Evolutionary conservation across 2,888 invertebrate species (phyloP).

Genomic region (Agrotis ipsilon): DNA sequence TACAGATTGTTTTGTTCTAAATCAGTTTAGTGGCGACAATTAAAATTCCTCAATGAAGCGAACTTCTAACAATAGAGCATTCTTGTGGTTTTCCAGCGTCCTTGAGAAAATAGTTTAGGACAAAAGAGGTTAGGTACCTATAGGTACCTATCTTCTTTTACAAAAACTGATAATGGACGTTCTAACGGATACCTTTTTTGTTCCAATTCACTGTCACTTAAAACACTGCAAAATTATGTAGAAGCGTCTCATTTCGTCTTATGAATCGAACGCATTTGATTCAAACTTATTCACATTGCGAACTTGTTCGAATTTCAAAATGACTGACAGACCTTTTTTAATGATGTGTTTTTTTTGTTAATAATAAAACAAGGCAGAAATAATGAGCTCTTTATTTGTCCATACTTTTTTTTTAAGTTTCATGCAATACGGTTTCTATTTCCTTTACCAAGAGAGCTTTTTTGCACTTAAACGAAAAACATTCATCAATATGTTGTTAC

Average conservation of each 20-base stretch:
- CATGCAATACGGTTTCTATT: too few relatives aligned
- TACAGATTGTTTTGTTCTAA: constrained; percentile 44
- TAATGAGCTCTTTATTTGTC: too few relatives aligned
- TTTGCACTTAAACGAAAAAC: not conserved
- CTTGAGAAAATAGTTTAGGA: constrained; percentile 22
- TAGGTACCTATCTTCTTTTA: too few relatives aligned
- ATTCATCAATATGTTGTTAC: not conserved
- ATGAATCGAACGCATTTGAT: not conserved
- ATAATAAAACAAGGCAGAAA: too few relatives aligned
- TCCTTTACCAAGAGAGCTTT: too few relatives aligned
- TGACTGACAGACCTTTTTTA: not conserved
- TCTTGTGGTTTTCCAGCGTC: constrained; percentile 11
- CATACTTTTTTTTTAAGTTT: too few relatives aligned
- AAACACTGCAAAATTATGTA: too few relatives aligned
- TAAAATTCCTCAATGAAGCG: constrained; percentile 37
- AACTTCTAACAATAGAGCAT: constrained; percentile 36
- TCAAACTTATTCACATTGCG: not conserved
- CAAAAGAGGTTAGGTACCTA: not conserved
- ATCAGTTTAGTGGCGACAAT: constrained; percentile 31
- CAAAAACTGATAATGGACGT: too few relatives aligned
- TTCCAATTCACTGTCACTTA: too few relatives aligned
- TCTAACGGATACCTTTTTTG: too few relatives aligned
- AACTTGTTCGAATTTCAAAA: constrained; percentile 6
- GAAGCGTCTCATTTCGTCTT: too few relatives aligned
- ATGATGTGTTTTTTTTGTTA: too few relatives aligned